These are phyloP conservation scores for Cephalopterus ornatus DNA, from an alignment of 2,113 vertebrate species.

Conservation along the genomic window DNA sequence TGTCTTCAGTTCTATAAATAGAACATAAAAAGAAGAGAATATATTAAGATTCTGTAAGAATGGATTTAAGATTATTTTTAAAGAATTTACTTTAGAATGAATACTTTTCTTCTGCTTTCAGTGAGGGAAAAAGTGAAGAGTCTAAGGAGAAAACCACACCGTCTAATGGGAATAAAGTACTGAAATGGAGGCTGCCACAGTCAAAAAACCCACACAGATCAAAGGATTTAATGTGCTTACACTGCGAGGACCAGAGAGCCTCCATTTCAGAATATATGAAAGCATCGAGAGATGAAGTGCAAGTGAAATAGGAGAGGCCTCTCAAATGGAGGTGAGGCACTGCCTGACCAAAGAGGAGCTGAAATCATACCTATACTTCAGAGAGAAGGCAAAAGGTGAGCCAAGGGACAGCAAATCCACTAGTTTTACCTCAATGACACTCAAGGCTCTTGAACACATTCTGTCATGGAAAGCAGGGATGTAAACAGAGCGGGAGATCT, in stretches of 20 bases:
- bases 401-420: not conserved
- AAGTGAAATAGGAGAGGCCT: not conserved
- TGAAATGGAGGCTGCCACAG: not conserved
- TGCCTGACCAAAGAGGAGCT: not conserved
- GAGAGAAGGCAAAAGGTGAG: not conserved
- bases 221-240: not conserved
- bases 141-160: not conserved
- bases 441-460: not conserved
- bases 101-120: not conserved
- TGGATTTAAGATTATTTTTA: not conserved
- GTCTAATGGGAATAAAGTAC: not conserved
- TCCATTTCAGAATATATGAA: not conserved
- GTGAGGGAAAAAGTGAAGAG: not conserved
- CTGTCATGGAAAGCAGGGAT: rapidly evolving
- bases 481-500: not conserved
- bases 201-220: not conserved
- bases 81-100: not conserved
- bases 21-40: not conserved
- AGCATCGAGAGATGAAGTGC: not conserved
- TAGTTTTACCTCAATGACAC: not conserved
- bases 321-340: not conserved
- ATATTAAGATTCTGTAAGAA: not conserved
- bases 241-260: not conserved
- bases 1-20: not conserved
- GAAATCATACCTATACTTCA: not conserved